phyloP scores from a whole-genome alignment of 2,888 invertebrate genomes.

The Campoplex capitator region DNA sequence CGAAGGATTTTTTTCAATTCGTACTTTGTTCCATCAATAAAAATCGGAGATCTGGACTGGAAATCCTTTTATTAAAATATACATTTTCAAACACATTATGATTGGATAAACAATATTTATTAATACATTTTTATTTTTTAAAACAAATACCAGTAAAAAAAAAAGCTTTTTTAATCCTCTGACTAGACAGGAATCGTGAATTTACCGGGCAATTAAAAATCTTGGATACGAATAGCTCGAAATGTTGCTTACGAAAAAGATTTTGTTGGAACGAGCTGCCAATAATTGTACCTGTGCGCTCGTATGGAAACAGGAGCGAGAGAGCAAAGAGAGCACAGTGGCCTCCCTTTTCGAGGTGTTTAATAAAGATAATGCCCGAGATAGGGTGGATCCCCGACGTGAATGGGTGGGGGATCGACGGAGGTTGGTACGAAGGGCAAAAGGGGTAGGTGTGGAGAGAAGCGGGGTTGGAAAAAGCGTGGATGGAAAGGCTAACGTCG shows the following conservation, averaged over 20 bases:
- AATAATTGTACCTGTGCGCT: constrained; percentile 6
- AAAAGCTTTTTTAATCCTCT: too few relatives aligned
- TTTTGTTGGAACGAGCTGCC: background rate
- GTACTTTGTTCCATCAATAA: too few relatives aligned
- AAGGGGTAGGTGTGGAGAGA: constrained; percentile 45
- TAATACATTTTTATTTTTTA: background rate
- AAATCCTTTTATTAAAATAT: too few relatives aligned
- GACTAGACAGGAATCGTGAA: background rate
- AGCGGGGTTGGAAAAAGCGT: constrained; percentile 57
- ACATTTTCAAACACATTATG: too few relatives aligned
- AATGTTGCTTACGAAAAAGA: background rate
- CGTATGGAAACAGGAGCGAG: background rate
- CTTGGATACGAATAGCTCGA: background rate
- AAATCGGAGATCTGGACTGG: too few relatives aligned
- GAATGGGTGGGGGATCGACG: constrained; percentile 40
- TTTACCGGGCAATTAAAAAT: background rate
- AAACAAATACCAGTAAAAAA: background rate
- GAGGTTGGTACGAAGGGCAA: constrained; percentile 25
- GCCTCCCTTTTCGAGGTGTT: constrained; percentile 80
- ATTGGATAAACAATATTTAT: too few relatives aligned
- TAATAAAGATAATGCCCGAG: constrained; percentile 84
- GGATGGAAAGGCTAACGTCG: constrained; percentile 63
- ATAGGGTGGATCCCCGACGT: constrained; percentile 77
- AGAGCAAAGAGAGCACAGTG: constrained; percentile 68
- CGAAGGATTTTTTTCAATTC: too few relatives aligned